Evolutionary conservation across 2,797 vertebrate genomes (phyloP).

Genomic region (Propithecus perrieri): DNA sequence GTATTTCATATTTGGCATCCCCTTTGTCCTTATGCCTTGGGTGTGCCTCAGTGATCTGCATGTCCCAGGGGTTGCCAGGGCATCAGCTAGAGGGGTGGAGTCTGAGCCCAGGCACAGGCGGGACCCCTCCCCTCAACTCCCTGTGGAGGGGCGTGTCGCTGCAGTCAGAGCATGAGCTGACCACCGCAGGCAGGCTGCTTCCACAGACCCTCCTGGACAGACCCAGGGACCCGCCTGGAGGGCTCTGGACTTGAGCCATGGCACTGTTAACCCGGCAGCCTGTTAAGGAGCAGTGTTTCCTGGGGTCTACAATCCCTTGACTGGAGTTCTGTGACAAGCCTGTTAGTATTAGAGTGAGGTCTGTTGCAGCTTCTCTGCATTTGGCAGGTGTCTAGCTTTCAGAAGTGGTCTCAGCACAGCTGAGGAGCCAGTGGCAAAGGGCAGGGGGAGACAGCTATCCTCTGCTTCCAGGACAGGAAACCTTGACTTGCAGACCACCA

Average conservation of each 20-base stretch:
- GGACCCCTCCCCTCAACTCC: too few relatives aligned
- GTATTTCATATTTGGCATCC: neutral
- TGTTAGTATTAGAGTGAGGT: neutral
- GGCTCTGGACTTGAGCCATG: neutral
- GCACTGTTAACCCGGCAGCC: neutral
- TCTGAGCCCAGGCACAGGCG: neutral
- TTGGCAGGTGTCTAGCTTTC: neutral
- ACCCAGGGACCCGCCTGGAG: neutral
- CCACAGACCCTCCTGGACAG: neutral
- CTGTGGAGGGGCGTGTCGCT: accelerated
- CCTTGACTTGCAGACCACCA: neutral
- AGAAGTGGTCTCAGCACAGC: neutral
- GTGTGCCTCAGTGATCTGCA: neutral
- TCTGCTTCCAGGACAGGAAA: neutral
- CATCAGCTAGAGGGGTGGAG: neutral
- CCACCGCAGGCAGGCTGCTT: neutral
- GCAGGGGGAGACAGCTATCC: too few relatives aligned
- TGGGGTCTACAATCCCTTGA: neutral
- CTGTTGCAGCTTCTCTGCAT: neutral
- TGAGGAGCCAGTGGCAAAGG: neutral
- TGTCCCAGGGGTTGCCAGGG: neutral
- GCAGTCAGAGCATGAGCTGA: neutral
- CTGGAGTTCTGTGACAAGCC: neutral
- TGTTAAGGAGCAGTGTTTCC: neutral
- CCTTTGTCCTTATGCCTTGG: neutral